These are phyloP conservation scores for Ectobius pallidus DNA, from an alignment of 2,888 invertebrate genomes.

Conservation along the genomic window DNA sequence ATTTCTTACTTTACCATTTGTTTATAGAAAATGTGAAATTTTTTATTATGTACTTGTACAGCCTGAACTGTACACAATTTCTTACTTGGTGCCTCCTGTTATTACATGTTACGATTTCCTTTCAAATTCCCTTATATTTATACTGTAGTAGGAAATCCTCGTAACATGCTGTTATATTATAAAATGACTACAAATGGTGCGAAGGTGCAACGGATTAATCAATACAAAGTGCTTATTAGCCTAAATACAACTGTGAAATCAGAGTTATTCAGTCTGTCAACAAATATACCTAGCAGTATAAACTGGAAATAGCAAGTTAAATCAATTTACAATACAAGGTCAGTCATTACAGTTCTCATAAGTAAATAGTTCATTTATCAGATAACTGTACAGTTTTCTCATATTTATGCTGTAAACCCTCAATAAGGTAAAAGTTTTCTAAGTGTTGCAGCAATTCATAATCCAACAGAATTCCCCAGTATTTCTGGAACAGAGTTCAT, in stretches of 20 bases:
- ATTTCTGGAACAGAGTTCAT: too few relatives aligned
- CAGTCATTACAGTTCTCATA: too few relatives aligned
- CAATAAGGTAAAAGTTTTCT: too few relatives aligned
- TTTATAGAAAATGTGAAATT: conserved; percentile 5
- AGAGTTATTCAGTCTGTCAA: conserved; percentile 6
- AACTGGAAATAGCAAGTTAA: too few relatives aligned
- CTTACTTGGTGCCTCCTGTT: neutral
- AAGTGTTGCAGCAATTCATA: too few relatives aligned
- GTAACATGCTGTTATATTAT: conserved; percentile 2
- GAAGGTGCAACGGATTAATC: conserved; percentile 2
- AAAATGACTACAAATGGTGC: conserved; percentile 15
- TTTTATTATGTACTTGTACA: neutral
- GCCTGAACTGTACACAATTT: neutral
- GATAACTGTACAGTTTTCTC: too few relatives aligned
- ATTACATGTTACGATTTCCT: neutral
- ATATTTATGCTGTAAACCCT: too few relatives aligned
- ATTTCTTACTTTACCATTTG: neutral
- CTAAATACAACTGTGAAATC: neutral
- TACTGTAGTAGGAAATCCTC: neutral
- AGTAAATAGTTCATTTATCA: too few relatives aligned
- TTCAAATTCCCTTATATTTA: neutral
- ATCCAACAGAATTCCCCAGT: too few relatives aligned
- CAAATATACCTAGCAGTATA: too few relatives aligned
- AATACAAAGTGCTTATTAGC: neutral
- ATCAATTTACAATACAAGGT: too few relatives aligned